Percentiles rank a stretch among this genome's conserved stretches.
phyloP scores from a whole-genome alignment of 2,797 vertebrate genomes.

The Gephyroberyx darwinii region DNA sequence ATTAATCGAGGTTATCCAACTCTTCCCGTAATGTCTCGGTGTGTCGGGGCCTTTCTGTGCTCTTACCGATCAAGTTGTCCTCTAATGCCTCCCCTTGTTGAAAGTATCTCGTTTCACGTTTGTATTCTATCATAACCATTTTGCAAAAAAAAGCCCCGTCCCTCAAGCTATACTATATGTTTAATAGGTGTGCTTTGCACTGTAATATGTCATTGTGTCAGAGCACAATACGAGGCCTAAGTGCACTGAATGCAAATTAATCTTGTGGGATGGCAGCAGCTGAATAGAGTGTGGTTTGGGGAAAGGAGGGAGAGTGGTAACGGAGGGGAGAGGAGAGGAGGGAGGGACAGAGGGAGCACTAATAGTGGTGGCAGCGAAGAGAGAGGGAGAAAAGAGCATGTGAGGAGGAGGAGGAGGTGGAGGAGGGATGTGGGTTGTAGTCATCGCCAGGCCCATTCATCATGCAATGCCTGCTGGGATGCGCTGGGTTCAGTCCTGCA shows the following conservation, averaged over 20 bases:
- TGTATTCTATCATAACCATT: constrained; percentile 66
- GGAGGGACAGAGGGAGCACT: constrained; percentile 77
- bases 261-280: constrained; percentile 78
- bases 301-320: constrained; percentile 11
- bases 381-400: constrained; percentile 73
- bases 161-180: constrained; percentile 70
- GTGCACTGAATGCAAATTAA: constrained; percentile 82
- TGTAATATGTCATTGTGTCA: constrained; percentile 82
- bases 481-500: constrained; percentile 77
- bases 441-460: constrained; percentile 80
- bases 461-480: constrained; percentile 84
- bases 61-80: constrained; percentile 54
- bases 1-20: constrained; percentile 82
- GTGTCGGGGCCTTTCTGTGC: constrained; percentile 60
- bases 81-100: constrained; percentile 1
- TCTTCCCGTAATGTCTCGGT: constrained; percentile 73
- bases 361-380: constrained; percentile 72
- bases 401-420: constrained; percentile 54
- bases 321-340: constrained; percentile 51
- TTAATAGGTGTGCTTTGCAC: constrained; percentile 77
- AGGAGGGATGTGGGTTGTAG: constrained; percentile 70
- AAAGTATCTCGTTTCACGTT: constrained; percentile 44
- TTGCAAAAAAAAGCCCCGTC: constrained; percentile 37
- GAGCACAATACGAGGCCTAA: constrained; percentile 77
- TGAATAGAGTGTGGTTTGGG: constrained; percentile 78